Evolutionary conservation across 2,113 vertebrate species (phyloP).

Genomic region (Prionailurus viverrinus): DNA sequence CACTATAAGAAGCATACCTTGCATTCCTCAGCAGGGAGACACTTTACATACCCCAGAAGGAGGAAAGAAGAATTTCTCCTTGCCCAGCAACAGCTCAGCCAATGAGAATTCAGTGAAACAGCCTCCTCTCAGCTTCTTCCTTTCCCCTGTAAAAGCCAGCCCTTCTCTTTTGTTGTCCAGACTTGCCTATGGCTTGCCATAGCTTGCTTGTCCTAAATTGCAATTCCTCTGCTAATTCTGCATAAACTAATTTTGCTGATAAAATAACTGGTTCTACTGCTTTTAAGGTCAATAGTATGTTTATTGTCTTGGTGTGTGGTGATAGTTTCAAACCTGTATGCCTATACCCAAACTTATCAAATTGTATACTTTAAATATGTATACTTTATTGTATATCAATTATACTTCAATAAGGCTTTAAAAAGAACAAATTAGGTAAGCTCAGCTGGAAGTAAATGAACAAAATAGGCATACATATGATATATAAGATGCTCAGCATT

Average conservation of each 20-base stretch:
- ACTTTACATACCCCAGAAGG: neutral
- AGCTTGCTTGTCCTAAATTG: neutral
- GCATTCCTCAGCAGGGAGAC: neutral
- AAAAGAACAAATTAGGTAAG: neutral
- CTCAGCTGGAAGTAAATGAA: neutral
- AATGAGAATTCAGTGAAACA: neutral
- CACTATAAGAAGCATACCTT: neutral
- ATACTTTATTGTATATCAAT: neutral
- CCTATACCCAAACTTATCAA: neutral
- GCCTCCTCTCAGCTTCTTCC: neutral
- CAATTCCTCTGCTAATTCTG: neutral
- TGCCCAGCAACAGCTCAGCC: neutral
- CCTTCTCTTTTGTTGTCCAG: neutral
- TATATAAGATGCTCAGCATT: neutral
- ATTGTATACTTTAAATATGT: neutral
- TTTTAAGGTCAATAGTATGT: neutral
- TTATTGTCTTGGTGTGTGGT: neutral
- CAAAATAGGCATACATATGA: neutral
- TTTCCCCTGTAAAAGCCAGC: neutral
- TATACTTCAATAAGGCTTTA: neutral
- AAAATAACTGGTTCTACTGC: neutral
- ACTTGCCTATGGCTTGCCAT: neutral
- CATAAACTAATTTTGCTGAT: neutral
- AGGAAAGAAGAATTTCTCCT: neutral
- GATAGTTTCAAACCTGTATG: neutral